These are phyloP conservation scores for Coelogynopora nodosa DNA, from an alignment of 2,888 invertebrate species.

Conservation along the genomic window DNA sequence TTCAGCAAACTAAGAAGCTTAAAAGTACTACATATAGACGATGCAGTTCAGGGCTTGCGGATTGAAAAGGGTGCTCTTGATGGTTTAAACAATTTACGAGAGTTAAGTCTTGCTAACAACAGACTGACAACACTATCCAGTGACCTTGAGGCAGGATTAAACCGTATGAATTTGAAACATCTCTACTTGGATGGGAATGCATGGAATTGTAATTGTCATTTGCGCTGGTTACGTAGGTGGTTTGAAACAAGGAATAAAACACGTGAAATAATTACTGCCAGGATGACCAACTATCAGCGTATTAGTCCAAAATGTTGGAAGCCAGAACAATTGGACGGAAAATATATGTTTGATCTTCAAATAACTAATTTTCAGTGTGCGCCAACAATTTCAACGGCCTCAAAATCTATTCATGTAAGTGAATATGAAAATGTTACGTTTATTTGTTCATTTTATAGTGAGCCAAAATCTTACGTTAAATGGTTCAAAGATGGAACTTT, in stretches of 20 bases:
- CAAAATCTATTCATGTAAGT: neutral
- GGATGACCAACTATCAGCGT: slow-evolving; percentile 2
- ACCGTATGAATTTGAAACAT: slow-evolving; percentile 37
- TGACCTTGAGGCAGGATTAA: neutral
- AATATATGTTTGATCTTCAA: neutral
- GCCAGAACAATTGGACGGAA: slow-evolving; percentile 34
- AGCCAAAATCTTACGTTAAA: slow-evolving; percentile 35
- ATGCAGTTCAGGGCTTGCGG: slow-evolving; percentile 25
- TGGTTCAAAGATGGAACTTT: slow-evolving; percentile 43
- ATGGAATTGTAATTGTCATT: slow-evolving; percentile 46
- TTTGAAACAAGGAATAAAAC: neutral
- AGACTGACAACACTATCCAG: slow-evolving; percentile 16
- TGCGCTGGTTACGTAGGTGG: slow-evolving; percentile 40
- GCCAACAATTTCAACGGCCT: slow-evolving; percentile 37
- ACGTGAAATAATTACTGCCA: neutral
- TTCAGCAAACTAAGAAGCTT: slow-evolving; percentile 39
- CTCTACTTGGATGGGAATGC: slow-evolving; percentile 36
- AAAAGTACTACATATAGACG: slow-evolving; percentile 33
- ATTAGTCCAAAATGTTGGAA: slow-evolving; percentile 29
- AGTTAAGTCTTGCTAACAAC: slow-evolving; percentile 37
- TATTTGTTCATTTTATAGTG: slow-evolving; percentile 38
- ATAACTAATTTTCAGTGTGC: slow-evolving; percentile 40
- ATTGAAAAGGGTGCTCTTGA: slow-evolving; percentile 42
- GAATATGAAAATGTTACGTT: slow-evolving; percentile 39
- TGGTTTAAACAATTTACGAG: slow-evolving; percentile 15